Evolutionary conservation across 2,888 invertebrate genomes (phyloP).

Genomic region (Campopleginae sp.): DNA sequence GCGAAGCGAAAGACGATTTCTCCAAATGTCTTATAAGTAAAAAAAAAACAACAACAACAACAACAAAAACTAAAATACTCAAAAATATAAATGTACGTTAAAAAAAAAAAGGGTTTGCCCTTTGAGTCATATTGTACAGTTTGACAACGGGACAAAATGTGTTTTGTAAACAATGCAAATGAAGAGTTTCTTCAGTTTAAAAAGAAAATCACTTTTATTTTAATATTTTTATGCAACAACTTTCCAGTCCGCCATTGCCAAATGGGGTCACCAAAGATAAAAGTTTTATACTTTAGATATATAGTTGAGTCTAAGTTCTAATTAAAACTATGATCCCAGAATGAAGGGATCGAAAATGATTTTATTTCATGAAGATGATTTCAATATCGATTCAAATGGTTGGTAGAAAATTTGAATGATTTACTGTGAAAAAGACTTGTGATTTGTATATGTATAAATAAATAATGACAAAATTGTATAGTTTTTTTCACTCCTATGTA

Average conservation of each 20-base stretch:
- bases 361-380: not conserved
- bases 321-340: not conserved
- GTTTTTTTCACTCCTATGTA: conserved; percentile 28
- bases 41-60: not conserved
- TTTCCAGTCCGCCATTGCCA: not conserved
- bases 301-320: not conserved
- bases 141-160: not conserved
- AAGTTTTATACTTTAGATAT: conserved; percentile 20
- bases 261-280: not conserved
- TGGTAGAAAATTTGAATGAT: not conserved
- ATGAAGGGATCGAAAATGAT: not conserved
- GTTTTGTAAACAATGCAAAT: not conserved
- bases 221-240: not conserved
- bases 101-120: not conserved
- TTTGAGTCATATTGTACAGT: conserved; percentile 10
- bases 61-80: no score
- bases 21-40: not conserved
- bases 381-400: not conserved
- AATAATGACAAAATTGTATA: not conserved
- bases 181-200: conserved; percentile 6
- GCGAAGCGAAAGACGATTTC: not conserved
- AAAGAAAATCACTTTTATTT: not conserved
- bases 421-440: not conserved
- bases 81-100: not conserved
- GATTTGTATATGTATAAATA: conserved; percentile 3